Base-by-base conservation (phyloP, 2,113 vertebrate genomes). In the Pollimyrus isidori region DNA sequence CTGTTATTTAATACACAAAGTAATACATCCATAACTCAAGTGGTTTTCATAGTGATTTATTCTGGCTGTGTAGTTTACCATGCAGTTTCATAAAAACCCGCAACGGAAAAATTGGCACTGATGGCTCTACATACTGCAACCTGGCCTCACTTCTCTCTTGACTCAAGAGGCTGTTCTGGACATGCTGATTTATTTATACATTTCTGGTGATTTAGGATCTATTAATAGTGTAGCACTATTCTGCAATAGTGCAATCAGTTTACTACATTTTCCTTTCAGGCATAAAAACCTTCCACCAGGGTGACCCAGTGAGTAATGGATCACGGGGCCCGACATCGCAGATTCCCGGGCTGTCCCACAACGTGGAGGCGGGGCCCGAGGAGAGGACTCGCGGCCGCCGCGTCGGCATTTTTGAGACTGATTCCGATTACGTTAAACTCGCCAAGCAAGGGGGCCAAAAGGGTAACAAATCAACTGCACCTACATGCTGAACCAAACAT, bases 361-460 rank as follows among this genome's bases (percentile, higher is more conserved):
- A 1, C 4, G 87, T 45, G 7, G 94, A 1, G 3, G 94, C 93
- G 0, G 42, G 87, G 1, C 94, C 92, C 0, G 92, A 85, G 69
- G 95, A 95, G 91, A 93, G 93, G 88, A 82, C 15, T 88, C 95
- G 92, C 19, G 95, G 96, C 9, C 91, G 96, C 3, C 89, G 96
- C 1, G 96, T 96, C 2, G 95, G 95, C 7, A 94, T 96, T 86
- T 94, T 96, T 89, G 94, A 92, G 53, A 86, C 91, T 0, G 96
- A 96, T 91, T 96, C 96, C 0, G 96, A 96, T 1, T 96, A 96
- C 1, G 94, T 95, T 45, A 96, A 96, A 92, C 95, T 96, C 0
- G 96, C 96, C 1, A 96, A 96, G 91, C 92, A 93, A 90, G 96
- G 96, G 0, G 96, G 96, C 5, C 95, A 96, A 83, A 95, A 93